These are phyloP conservation scores for Platygyra sinensis DNA, from an alignment of 64 coral and sea anemone species.

Conservation along the genomic window DNA sequence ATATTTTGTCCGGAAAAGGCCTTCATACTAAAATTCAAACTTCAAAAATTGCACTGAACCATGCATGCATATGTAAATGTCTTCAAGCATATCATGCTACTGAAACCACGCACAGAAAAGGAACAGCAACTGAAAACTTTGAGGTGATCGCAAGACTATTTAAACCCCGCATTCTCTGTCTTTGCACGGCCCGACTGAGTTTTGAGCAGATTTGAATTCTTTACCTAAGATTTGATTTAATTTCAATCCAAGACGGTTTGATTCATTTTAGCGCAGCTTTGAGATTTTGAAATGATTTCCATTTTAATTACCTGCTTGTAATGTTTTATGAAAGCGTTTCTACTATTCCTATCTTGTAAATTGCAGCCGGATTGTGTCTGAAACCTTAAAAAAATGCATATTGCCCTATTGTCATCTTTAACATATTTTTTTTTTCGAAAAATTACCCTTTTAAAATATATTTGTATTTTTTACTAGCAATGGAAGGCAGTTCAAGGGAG, in stretches of 20 bases:
- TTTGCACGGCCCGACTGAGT: background rate
- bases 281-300: background rate
- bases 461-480: background rate
- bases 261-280: background rate
- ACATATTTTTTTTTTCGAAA: background rate
- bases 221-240: constrained; percentile 13
- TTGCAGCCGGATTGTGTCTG: background rate
- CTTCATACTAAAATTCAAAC: no score
- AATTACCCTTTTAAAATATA: background rate
- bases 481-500: background rate
- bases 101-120: constrained; percentile 8
- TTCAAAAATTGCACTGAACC: constrained; percentile 9
- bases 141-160: constrained; percentile 7
- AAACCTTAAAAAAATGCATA: background rate
- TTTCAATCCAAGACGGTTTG: background rate
- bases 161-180: background rate
- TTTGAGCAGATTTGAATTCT: constrained; percentile 12
- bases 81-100: constrained; percentile 12
- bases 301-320: background rate
- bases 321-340: background rate
- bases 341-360: background rate
- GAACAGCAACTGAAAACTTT: constrained; percentile 15
- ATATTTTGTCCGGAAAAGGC: no score
- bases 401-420: background rate
- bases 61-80: background rate